A percentile compares a stretch with the other conserved stretches of the same genome.
Conservation (phyloP, 1,140 invertebrate genomes). For the Brachionus calyciflorus region DNA sequence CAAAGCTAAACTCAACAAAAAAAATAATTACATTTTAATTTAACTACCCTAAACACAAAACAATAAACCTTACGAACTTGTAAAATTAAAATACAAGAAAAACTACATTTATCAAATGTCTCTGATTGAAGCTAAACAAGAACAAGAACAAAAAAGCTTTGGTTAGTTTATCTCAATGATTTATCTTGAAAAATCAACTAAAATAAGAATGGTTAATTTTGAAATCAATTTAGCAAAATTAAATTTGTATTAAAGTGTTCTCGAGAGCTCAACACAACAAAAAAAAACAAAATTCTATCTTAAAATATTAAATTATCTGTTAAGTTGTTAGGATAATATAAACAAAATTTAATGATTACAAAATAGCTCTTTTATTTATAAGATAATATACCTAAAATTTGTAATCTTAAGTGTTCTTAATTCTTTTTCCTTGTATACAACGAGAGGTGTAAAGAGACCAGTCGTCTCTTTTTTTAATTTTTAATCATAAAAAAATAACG, state of each 20-base stretch:
- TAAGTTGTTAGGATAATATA: constrained; percentile 35
- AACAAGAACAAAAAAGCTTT: no score
- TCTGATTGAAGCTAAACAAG: no score
- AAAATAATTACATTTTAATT: no score
- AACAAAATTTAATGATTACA: constrained; percentile 27
- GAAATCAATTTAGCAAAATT: constrained; percentile 18
- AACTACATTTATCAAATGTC: no score
- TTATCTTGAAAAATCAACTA: not conserved
- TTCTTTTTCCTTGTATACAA: no score
- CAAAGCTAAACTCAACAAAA: no score
- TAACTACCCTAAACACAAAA: no score
- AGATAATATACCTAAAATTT: no score
- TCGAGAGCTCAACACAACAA: not conserved
- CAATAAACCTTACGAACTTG: no score
- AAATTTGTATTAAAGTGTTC: constrained; percentile 13
- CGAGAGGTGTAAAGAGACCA: no score
- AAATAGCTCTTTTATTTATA: not conserved
- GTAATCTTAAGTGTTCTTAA: no score
- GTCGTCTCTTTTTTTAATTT: constrained; percentile 15
- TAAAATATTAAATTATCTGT: constrained; percentile 27
- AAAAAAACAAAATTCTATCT: constrained; percentile 1
- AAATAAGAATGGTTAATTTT: not conserved
- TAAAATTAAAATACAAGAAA: no score
- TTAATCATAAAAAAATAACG: not conserved
- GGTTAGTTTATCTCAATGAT: not conserved